Base-by-base conservation (phyloP, 2,888 invertebrate species). In the Lapara coniferarum region DNA sequence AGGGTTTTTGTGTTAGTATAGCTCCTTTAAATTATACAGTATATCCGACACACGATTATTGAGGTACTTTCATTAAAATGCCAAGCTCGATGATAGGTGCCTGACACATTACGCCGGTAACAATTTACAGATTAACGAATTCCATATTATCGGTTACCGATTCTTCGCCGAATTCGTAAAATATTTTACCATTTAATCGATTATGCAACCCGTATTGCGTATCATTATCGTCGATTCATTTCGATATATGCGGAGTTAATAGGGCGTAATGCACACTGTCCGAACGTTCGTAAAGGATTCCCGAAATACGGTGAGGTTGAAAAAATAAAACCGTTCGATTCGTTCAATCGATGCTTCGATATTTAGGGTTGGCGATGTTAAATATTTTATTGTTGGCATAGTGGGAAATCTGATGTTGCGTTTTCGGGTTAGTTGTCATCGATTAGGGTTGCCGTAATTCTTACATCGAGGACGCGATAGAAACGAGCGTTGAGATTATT, bases 271-370 rank as follows among this genome's bases (percentile, higher is more conserved):
- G 46, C 63, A 52, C 68, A 63, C 53, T 63, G 63, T 63, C 53
- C 19, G 44, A 59, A 37, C 59, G 19, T 53, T 63, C 53, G 68
- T 63, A 68, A 69, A 69, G 68, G 63, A 63, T 63, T 63, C 44
- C 68, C 68, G 44, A 69, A 69, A 69, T 69, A 63, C 63, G 74
- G 55, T 75, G 76, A 74, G 75, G 75, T 79, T 7, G 19, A 78
- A 78, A 82, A 83, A 82, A 77, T 77, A 79, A 83, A 84, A 75
- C 77, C 75, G 74, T 82, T 80, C 74, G 74, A 75, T 76, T 71
- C 76, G 75, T 77, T 77, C 76, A 75, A 71, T 78, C 77, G 71
- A 71, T 78, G 70, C 77, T 75, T 75, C 73, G 72, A 63, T 66
- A 51, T 25, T 66, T 73, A 83, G 83, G 83, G 83, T 49, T 83